phyloP scores from a whole-genome alignment of 2,888 invertebrate genomes.

The Vesta saturnalis region DNA sequence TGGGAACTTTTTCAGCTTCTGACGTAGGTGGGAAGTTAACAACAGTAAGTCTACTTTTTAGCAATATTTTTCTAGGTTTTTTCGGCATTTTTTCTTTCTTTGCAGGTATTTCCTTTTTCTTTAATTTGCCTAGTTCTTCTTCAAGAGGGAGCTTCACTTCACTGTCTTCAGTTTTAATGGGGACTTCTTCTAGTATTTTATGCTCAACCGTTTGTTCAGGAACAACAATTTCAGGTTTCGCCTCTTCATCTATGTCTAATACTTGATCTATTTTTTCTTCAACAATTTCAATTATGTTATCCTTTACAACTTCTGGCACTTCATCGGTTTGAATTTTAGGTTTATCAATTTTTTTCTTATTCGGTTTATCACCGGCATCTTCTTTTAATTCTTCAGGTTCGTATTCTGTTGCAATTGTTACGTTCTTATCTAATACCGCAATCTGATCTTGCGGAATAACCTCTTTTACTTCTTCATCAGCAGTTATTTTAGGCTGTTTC shows the following conservation, averaged over 20 bases:
- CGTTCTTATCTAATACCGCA: too few species aligned
- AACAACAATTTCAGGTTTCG: slow-evolving; percentile 43
- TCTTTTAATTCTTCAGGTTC: slow-evolving; percentile 17
- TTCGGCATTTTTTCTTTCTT: slow-evolving; percentile 47
- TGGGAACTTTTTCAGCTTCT: slow-evolving; percentile 53
- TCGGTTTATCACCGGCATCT: slow-evolving; percentile 27
- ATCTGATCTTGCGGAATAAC: too few species aligned
- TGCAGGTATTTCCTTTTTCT: slow-evolving; percentile 46
- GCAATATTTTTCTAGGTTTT: slow-evolving; percentile 71
- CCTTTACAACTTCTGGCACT: slow-evolving; percentile 52
- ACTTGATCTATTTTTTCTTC: slow-evolving; percentile 49
- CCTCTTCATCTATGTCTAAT: too few species aligned
- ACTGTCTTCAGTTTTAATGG: slow-evolving; percentile 54
- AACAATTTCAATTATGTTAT: slow-evolving; percentile 39
- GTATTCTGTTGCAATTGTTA: neutral
- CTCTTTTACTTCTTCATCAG: neutral
- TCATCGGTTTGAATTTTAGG: slow-evolving; percentile 59
- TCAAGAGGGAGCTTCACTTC: slow-evolving; percentile 46
- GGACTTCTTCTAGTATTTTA: neutral
- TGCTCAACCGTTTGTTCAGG: neutral
- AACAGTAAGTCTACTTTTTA: slow-evolving; percentile 75
- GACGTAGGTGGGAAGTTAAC: slow-evolving; percentile 60
- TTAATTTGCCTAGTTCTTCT: slow-evolving; percentile 37
- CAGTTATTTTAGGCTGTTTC: slow-evolving; percentile 11
- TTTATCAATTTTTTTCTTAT: slow-evolving; percentile 54